Evolutionary conservation across 2,888 invertebrate species (phyloP), one percentile per base, ranked within the genome.

Genomic region (Coremacera marginata): DNA sequence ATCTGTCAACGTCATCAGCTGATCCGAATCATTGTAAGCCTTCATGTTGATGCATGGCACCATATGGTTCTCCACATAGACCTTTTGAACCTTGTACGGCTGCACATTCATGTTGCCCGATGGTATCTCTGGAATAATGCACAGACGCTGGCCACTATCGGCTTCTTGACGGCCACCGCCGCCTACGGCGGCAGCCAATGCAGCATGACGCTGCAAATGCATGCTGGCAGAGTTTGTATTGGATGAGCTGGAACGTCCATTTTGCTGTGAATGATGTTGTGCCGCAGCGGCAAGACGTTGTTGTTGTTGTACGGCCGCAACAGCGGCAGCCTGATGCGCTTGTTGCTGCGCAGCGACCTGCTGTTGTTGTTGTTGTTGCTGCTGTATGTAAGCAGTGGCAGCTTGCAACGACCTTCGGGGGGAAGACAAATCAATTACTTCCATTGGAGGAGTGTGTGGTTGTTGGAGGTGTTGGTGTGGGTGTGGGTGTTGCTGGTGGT

Each of bases 1-100:
- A 89, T 96, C 96, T 7, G 94, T 93, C 81, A 96, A 90, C 16
- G 96, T 95, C 92, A 96, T 95, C 86, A 96, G 90, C 84, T 95
- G 91, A 88, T 96, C 96, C 27, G 93, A 92, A 88, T 94, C 95
- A 82, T 94, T 93, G 90, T 94, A 95, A 19, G 95, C 95, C 90
- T 95, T 95, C 90, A 94, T 94, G 90, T 96, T 96, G 86, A 96
- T 95, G 90, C 95, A 95, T 74, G 94, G 95, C 83, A 96, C 94
- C 92, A 95, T 92, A 84, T 94, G 94, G 85, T 94, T 94, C 86
- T 95, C 95, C 75, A 96, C 94, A 80, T 94, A 91, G 60, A 95
- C 95, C 86, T 94, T 95, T 86, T 95, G 95, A 67, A 95, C 93
- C 91, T 94, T 94, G 90, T 94, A 95, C 84, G 94, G 94, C 85